Percentiles rank a stretch among this genome's conserved stretches.
phyloP scores from a whole-genome alignment of 2,113 vertebrate species.

The Thalassarche chlororhynchos region DNA sequence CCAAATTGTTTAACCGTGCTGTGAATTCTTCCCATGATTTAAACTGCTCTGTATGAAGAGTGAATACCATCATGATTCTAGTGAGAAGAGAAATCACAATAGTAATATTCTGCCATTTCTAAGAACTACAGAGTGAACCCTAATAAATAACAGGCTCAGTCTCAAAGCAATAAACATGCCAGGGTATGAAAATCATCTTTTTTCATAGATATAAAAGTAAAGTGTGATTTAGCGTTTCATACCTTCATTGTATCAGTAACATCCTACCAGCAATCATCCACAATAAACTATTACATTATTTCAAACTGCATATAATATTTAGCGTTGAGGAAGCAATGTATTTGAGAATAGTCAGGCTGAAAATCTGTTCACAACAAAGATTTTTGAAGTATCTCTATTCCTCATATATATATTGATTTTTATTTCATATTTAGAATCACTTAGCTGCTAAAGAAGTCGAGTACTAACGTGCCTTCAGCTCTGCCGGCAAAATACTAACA shows the following conservation, averaged over 20 bases:
- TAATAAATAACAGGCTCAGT: slow-evolving; percentile 9
- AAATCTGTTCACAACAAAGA: background rate
- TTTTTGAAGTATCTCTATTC: background rate
- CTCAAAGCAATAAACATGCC: slow-evolving; percentile 5
- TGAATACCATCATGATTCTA: background rate
- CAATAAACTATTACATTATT: background rate
- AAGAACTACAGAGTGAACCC: background rate
- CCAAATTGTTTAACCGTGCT: background rate
- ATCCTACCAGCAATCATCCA: background rate
- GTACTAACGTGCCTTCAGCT: background rate
- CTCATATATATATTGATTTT: background rate
- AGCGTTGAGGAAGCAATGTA: background rate
- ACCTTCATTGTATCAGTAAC: background rate
- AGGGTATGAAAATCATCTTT: background rate
- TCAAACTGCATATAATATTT: background rate
- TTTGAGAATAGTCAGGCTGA: background rate
- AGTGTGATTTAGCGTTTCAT: slow-evolving; percentile 2
- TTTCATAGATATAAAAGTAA: background rate
- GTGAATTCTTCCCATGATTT: background rate
- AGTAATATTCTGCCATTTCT: slow-evolving; percentile 3
- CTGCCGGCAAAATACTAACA: background rate
- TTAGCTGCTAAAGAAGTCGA: background rate
- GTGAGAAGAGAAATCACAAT: background rate
- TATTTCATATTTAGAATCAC: background rate
- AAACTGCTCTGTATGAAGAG: background rate